Evolutionary conservation across 2,888 invertebrate species (phyloP).

Genomic region (Tanytarsus gracilentus): DNA sequence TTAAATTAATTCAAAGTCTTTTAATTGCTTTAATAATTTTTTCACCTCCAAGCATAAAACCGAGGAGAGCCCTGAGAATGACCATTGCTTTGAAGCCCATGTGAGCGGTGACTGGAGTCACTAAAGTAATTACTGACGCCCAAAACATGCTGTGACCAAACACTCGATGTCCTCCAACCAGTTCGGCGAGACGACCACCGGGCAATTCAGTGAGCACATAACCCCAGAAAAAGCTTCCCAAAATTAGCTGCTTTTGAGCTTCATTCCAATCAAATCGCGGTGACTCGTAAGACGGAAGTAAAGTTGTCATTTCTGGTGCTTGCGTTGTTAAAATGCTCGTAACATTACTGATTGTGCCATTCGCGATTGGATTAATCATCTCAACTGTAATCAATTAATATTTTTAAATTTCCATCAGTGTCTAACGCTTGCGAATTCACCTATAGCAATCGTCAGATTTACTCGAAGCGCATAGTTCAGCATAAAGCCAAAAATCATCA

Average conservation of each 20-base stretch:
- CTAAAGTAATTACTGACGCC: conserved; percentile 69
- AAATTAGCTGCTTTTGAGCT: conserved; percentile 66
- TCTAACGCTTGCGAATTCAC: conserved; percentile 43
- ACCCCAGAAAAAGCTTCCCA: conserved; percentile 88
- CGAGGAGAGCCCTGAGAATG: conserved; percentile 61
- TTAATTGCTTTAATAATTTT: background rate
- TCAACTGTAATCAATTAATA: conserved; percentile 4
- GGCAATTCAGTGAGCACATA: conserved; percentile 84
- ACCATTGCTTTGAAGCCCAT: conserved; percentile 61
- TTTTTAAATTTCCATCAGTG: background rate
- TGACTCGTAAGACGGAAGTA: conserved; percentile 26
- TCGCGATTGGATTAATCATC: background rate
- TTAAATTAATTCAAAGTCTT: background rate
- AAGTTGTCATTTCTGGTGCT: background rate
- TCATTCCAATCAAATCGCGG: conserved; percentile 67
- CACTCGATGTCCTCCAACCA: conserved; percentile 71
- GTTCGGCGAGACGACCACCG: conserved; percentile 75
- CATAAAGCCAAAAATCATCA: conserved; percentile 83
- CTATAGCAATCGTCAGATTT: conserved; percentile 78
- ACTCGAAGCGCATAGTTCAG: conserved; percentile 81
- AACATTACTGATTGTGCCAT: conserved; percentile 21
- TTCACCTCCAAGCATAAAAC: conserved; percentile 53
- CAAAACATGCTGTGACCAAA: conserved; percentile 80
- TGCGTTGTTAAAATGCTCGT: conserved; percentile 18
- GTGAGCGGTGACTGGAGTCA: conserved; percentile 69